Evolutionary conservation across 2,888 invertebrate genomes (phyloP), one percentile per base, ranked within the genome.

Genomic region (Chydorus sphaericus): DNA sequence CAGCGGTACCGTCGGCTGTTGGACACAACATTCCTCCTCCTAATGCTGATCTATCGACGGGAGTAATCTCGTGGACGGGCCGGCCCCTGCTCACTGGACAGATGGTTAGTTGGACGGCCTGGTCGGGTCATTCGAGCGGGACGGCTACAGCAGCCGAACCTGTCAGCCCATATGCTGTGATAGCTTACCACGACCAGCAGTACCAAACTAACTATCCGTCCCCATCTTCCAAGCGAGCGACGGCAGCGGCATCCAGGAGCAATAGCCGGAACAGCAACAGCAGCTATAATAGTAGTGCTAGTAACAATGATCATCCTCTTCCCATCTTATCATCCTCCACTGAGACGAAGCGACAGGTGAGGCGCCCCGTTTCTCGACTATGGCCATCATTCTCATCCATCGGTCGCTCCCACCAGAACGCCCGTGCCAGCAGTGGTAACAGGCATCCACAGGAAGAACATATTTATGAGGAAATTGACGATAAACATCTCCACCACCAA

Each of bases 391-490:
- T 55, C 14, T 55, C 55, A 6, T 31, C 48, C 23, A 36, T 23
- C n/a, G 52, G 33, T 4, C 52, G 31, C 16, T 7, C n/a, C 8
- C 7, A n/a, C 16, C 16, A 18, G 6, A 37, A 26, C 14, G 18
- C 23, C 8, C 36, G 36, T 16, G 44, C 44, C 26, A 44, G 44
- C 28, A 23, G 44, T 1, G 44, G 23, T 4, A 23, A 53, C 18
- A 38, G n/a, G 16, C 37, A 53, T 26, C 53, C 53, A 4, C 49
- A 52, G n/a, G 52, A 52, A 18, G 52, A 55, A 7, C 55, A 48
- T 29, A 55, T 55, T 55, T 55, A 55, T 26, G 55, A 55, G n/a
- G 55, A 55, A 37, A 55, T 55, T n/a, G 48, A 49, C 49, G 55
- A n/a, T n/a, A n/a, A n/a, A n/a, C n/a, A n/a, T n/a, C n/a, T n/a